Evolutionary conservation across 2,888 invertebrate genomes (phyloP).

Genomic region (Notodonta dromedarius): DNA sequence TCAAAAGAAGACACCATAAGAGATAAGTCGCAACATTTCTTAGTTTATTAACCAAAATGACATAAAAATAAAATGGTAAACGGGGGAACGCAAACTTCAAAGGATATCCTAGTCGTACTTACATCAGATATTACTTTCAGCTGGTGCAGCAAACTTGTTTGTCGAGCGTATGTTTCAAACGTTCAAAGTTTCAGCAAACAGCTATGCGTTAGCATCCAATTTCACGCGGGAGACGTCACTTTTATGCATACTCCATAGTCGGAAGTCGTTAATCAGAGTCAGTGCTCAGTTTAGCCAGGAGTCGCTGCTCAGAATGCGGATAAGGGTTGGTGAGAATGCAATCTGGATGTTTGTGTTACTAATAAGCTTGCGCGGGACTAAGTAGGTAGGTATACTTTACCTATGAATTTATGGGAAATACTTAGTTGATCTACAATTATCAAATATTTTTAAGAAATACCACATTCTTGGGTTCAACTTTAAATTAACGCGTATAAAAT

Average conservation of each 20-base stretch:
- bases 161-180: conserved; percentile 28
- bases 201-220: conserved; percentile 39
- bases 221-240: conserved; percentile 35
- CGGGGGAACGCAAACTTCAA: neutral
- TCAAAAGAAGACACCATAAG: too few species aligned
- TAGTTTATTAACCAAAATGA: too few species aligned
- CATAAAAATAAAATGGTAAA: too few species aligned
- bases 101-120: conserved; percentile 16
- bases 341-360: neutral
- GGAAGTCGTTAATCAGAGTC: conserved; percentile 28
- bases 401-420: too few species aligned
- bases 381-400: too few species aligned
- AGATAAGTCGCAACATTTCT: too few species aligned
- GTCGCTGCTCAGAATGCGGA: neutral
- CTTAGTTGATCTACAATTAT: too few species aligned
- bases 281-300: conserved; percentile 9
- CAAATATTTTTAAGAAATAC: too few species aligned
- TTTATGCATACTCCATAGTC: conserved; percentile 13
- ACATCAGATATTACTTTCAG: conserved; percentile 28
- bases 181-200: conserved; percentile 38
- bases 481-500: too few species aligned
- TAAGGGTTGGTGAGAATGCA: neutral
- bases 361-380: too few species aligned
- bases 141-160: conserved; percentile 25
- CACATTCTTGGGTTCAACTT: too few species aligned